Conservation (phyloP, 2,113 vertebrate species). For the Leucosticte australis region DNA sequence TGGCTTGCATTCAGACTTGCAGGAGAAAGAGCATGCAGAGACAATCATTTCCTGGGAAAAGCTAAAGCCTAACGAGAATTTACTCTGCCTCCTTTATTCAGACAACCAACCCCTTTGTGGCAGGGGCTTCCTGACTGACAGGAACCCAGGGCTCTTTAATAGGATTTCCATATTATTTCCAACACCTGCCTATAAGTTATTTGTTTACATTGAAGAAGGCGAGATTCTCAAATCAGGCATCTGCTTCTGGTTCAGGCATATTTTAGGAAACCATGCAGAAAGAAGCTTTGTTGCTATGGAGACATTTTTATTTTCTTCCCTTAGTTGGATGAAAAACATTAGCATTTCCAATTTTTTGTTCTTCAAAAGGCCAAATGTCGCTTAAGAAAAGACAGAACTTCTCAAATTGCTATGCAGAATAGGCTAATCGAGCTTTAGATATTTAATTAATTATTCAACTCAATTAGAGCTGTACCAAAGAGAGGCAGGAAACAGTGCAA, state of each 20-base stretch:
- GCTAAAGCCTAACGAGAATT: slow-evolving; percentile 82
- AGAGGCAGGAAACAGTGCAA: slow-evolving; percentile 6
- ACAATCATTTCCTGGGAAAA: slow-evolving; percentile 86
- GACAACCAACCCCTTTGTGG: slow-evolving; percentile 80
- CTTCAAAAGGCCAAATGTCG: slow-evolving; percentile 79
- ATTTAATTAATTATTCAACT: slow-evolving; percentile 56
- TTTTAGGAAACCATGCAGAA: slow-evolving; percentile 84
- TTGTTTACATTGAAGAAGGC: slow-evolving; percentile 85
- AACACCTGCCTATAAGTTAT: slow-evolving; percentile 89
- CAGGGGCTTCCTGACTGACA: slow-evolving; percentile 80
- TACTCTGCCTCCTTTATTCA: slow-evolving; percentile 78
- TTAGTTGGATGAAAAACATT: slow-evolving; percentile 79
- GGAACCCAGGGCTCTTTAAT: slow-evolving; percentile 79
- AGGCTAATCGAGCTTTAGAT: slow-evolving; percentile 53
- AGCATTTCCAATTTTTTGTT: slow-evolving; percentile 84
- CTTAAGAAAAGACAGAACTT: slow-evolving; percentile 70
- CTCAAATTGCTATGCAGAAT: slow-evolving; percentile 58
- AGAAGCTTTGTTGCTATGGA: slow-evolving; percentile 87
- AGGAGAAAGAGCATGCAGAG: slow-evolving; percentile 76
- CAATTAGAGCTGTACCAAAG: slow-evolving; percentile 53
- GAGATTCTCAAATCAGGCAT: slow-evolving; percentile 84
- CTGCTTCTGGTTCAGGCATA: slow-evolving; percentile 83
- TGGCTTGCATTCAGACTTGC: slow-evolving; percentile 75
- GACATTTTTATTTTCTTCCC: slow-evolving; percentile 81
- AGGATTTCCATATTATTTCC: slow-evolving; percentile 89